Base-by-base conservation (phyloP, 1,140 invertebrate species). In the Hylaeus anthracinus region DNA sequence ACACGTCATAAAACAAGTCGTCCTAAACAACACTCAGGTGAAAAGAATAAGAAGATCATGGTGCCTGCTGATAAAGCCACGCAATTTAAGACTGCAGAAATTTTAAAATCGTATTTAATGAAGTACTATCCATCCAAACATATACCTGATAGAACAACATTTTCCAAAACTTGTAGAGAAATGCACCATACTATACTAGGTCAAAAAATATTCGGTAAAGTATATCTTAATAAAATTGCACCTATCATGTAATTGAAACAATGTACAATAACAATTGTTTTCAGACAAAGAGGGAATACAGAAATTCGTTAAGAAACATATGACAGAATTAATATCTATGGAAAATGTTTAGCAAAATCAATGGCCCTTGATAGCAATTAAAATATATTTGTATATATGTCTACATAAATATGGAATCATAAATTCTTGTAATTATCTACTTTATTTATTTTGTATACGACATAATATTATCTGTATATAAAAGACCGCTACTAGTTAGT, bases 61-160 rank as follows among this genome's bases (percentile, higher is more conserved):
- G 79, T 88, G 41, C 56, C 79, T 26, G 79, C 84, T 9, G 82
- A 87, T 56, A 90, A 86, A 81, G 84, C 63, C 2, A 81, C 72
- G 6, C 83, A 85, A 66, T 89, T 90, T 72, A 86, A 89, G 76
- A 92, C 90, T 41, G 89, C 87, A 45, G 76, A 85, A 75, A 86
- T 92, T 60, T 84, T 92, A 53, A 91, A 90, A 72, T 76, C 76
- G 2, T 88, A 90, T 74, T 73, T 92, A 15, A 90, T 88, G 89
- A 89, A 89, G 61, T 88, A 90, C 72, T 92, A 91, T 73, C 83
- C 84, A 39, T 90, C 89, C 8, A 61, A 86, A 56, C 85, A 85
- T 56, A 87, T 92, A 45, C 91, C 91, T 5, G 89, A 91, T 84
- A 86, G 79, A 66, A 78, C 84, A 8, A 85, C 87, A 43, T 92